Evolutionary conservation across 2,113 vertebrate genomes (phyloP), one percentile per base, ranked within the genome.

Genomic region (Odontesthes bonariensis): DNA sequence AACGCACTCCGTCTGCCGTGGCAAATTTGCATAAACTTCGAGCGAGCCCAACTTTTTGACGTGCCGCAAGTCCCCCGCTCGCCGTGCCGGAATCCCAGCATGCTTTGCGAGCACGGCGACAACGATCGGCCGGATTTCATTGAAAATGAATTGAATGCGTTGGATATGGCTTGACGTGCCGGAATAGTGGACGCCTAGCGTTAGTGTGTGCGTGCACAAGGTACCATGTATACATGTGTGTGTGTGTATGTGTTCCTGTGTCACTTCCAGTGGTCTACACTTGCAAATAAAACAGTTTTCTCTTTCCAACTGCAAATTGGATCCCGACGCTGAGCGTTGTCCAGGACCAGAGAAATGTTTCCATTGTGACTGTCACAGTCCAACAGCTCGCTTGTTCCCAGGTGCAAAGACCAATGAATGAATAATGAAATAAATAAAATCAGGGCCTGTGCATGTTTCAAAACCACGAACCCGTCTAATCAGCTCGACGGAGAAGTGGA

Each of bases 351-450:
- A 63, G 78, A 84, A 85, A 82, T 81, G 83, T 75, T 86, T 71
- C 69, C 71, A 66, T 55, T 38, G 33, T 91, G 83, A 90, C 90
- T 89, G 86, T 86, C 86, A 78, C 78, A 87, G 78, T 42, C 80
- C 53, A 40, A 77, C 85, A 77, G 81, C 71, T 77, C 49, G 69
- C 84, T 79, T 83, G 81, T 89, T 85, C 70, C 77, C 35, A 62
- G 75, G 88, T 73, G 86, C 82, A 89, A 86, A 85, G 84, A 86
- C 81, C 89, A 86, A 74, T 79, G 81, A 87, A 83, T 74, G 84
- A 90, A 92, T 84, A 88, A 92, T 89, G 77, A 91, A 90, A 92
- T 90, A 89, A 91, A 92, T 89, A 90, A 92, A 91, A 87, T 81
- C 71, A 73, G 89, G 67, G 72, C 73, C 70, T 82, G 73, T 81